Base-by-base conservation (phyloP, 1,140 invertebrate species). In the Diploscapter pachys region DNA sequence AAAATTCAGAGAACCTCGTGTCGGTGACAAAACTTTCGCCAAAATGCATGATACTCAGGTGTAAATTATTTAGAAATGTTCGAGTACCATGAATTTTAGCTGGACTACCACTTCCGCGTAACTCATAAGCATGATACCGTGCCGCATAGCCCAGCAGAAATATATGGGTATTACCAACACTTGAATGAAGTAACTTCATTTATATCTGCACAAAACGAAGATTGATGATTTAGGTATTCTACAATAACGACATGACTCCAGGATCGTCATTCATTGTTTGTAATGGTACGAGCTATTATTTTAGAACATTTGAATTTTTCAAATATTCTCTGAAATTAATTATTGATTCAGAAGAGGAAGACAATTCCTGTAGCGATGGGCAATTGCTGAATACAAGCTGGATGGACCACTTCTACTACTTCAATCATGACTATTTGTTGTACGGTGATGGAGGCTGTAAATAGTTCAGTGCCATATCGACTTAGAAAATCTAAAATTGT, bases 131-230 rank as follows among this genome's bases (percentile, higher is more conserved):
- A 62, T 2, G 80, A 81, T 61, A 59, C 76, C 56, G 80, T 81
- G n/a, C 79, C 80, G 13, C 80, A 81, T 51, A 50, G 78, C 50
- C 80, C 80, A 5, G 76, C 81, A n/a, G 71, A 79, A 63, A 65
- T 78, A 9, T 80, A 82, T 31, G 73, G 78, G 62, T 68, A 71
- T 48, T 81, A 82, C 51, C 80, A 61, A 13, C 80, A 81, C 65
- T 76, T 81, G 70, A 65, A 73, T 49, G 61, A 59, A n/a, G 80
- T 9, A 70, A 76, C 51, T 68, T 76, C 51, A 68, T 13, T 51
- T 5, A 54, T 11, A 67, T 4, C 51, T 50, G 50, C n/a, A 8
- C 13, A 51, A 52, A 67, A 67, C 5, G 9, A 31, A 31, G 31
- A 31, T 59, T 13, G n/a, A 56, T n/a, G 59, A 13, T 64, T 72